phyloP scores from a whole-genome alignment of 2,113 vertebrate genomes.

The Merops nubicus region DNA sequence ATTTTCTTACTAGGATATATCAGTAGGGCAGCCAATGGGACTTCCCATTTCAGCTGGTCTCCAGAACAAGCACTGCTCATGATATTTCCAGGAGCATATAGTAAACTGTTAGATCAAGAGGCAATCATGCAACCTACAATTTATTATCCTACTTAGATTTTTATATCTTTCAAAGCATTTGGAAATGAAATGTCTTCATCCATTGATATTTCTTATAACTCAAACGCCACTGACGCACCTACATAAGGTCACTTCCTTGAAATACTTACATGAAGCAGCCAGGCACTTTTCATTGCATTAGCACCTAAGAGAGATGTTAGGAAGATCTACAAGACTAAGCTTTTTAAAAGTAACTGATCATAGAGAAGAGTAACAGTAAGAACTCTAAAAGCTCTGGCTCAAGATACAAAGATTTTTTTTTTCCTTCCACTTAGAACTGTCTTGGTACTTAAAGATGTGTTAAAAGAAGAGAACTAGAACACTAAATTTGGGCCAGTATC shows the following conservation, averaged over 20 bases:
- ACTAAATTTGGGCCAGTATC: not conserved
- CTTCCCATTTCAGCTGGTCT: not conserved
- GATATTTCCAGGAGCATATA: not conserved
- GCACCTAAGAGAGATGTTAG: not conserved
- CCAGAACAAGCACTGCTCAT: not conserved
- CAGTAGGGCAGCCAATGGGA: not conserved
- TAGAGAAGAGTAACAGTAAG: not conserved
- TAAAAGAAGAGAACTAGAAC: not conserved
- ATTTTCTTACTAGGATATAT: not conserved
- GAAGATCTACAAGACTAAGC: not conserved
- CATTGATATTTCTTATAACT: not conserved
- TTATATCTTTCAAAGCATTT: not conserved
- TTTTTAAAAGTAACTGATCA: not conserved
- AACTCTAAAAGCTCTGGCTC: not conserved
- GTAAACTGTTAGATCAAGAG: not conserved
- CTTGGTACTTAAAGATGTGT: not conserved
- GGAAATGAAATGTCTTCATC: not conserved
- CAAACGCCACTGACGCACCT: not conserved
- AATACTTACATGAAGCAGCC: not conserved
- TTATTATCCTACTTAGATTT: not conserved
- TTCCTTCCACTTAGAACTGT: accelerated
- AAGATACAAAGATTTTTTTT: not conserved
- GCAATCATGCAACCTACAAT: not conserved
- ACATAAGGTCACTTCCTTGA: not conserved
- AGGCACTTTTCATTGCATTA: not conserved